phyloP scores from a whole-genome alignment of 2,888 invertebrate species.

The Drosophila sordidula region DNA sequence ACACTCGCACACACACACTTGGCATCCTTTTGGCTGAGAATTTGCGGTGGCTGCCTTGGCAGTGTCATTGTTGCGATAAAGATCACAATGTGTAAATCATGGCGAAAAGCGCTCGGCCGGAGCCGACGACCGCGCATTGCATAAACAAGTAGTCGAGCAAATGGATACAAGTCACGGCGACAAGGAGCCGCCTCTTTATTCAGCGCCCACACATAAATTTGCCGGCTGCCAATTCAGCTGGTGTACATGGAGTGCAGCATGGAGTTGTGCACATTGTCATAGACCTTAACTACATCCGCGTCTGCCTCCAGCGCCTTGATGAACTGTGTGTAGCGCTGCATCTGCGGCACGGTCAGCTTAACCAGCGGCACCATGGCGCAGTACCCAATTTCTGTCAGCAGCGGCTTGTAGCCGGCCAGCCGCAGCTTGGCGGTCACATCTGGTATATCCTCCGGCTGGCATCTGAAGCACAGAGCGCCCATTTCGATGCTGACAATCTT shows the following conservation, averaged over 20 bases:
- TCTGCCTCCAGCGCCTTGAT: constrained; percentile 44
- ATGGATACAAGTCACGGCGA: constrained; percentile 59
- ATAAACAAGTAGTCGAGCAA: constrained; percentile 79
- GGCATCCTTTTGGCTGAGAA: constrained; percentile 73
- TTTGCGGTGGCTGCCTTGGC: constrained; percentile 54
- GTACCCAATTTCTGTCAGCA: constrained; percentile 55
- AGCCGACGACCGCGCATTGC: constrained; percentile 54
- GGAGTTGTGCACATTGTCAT: constrained; percentile 69
- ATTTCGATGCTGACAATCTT: constrained; percentile 43
- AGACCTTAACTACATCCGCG: constrained; percentile 60
- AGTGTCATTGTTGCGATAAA: constrained; percentile 72
- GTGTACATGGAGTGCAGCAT: constrained; percentile 9
- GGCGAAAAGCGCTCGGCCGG: constrained; percentile 42
- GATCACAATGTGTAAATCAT: constrained; percentile 77
- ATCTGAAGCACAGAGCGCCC: constrained; percentile 62
- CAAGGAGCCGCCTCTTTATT: constrained; percentile 32
- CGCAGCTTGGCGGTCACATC: constrained; percentile 43
- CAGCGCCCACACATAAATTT: constrained; percentile 49
- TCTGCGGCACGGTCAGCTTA: constrained; percentile 32
- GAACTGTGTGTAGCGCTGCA: constrained; percentile 53
- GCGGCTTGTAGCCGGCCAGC: constrained; percentile 52
- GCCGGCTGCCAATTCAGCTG: constrained; percentile 24
- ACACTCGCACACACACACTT: constrained; percentile 21
- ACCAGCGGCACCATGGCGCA: constrained; percentile 43
- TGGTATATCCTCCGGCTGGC: constrained; percentile 46